Percentiles rank a stretch among this genome's conserved stretches.
Evolutionary conservation across 1,140 invertebrate genomes (phyloP).

Genomic region (Wiebesia pumilae): DNA sequence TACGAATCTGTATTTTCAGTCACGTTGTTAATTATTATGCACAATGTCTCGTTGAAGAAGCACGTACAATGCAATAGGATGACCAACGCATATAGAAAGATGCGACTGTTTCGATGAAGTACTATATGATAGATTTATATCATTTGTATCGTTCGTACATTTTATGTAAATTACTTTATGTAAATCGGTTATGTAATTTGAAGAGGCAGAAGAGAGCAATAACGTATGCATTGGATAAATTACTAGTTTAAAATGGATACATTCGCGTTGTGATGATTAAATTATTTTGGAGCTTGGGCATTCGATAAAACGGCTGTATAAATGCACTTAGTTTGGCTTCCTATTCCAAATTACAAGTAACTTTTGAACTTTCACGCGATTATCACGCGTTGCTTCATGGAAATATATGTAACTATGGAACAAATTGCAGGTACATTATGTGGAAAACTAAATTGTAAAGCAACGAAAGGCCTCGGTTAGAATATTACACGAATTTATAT

Average conservation of each 20-base stretch:
- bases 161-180: conserved; percentile 37
- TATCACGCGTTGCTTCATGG: background rate
- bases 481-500: too few relatives aligned
- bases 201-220: background rate
- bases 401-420: background rate
- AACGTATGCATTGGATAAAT: background rate
- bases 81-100: background rate
- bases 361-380: background rate
- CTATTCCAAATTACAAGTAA: background rate
- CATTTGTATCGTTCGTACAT: too few relatives aligned
- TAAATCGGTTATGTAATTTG: conserved; percentile 31
- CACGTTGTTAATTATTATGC: conserved; percentile 11
- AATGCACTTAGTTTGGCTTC: background rate
- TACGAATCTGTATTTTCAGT: background rate
- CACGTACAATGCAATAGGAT: background rate
- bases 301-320: background rate
- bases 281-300: background rate
- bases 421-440: too few relatives aligned
- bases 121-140: conserved; percentile 14
- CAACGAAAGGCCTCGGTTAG: too few relatives aligned
- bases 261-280: background rate
- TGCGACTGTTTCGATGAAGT: background rate
- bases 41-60: conserved; percentile 9
- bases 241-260: background rate
- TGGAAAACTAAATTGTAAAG: too few relatives aligned